Evolutionary conservation across 2,888 invertebrate species (phyloP).

Genomic region (Xylocampa areola): DNA sequence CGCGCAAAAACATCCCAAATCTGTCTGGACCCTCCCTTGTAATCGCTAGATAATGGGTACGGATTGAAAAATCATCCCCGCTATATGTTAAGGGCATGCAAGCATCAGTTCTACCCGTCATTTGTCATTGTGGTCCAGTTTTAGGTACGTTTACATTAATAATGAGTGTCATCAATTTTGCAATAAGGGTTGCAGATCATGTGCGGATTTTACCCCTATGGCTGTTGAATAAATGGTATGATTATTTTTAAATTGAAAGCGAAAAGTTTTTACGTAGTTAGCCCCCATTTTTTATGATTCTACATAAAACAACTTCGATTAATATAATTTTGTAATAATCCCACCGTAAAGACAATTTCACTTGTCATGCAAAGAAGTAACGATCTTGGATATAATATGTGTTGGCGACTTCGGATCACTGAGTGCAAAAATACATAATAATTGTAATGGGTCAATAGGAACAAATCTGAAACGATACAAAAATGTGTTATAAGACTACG

Average conservation of each 20-base stretch:
- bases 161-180: slow-evolving; percentile 66
- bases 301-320: no score
- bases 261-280: neutral
- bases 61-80: slow-evolving; percentile 87
- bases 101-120: slow-evolving; percentile 62
- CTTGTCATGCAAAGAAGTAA: no score
- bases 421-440: no score
- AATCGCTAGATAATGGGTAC: slow-evolving; percentile 86
- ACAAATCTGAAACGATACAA: no score
- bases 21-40: slow-evolving; percentile 86
- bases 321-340: no score
- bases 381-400: no score
- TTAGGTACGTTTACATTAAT: slow-evolving; percentile 65
- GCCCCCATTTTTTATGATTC: no score
- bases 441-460: no score
- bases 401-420: no score
- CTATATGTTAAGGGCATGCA: slow-evolving; percentile 76
- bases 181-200: slow-evolving; percentile 57
- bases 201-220: slow-evolving; percentile 44
- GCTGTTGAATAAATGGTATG: slow-evolving; percentile 3
- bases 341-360: no score
- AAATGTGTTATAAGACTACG: no score
- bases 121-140: slow-evolving; percentile 67
- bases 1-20: slow-evolving; percentile 81
- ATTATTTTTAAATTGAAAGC: neutral